phyloP scores from a whole-genome alignment of 2,888 invertebrate genomes.

The Dryococelus australis region DNA sequence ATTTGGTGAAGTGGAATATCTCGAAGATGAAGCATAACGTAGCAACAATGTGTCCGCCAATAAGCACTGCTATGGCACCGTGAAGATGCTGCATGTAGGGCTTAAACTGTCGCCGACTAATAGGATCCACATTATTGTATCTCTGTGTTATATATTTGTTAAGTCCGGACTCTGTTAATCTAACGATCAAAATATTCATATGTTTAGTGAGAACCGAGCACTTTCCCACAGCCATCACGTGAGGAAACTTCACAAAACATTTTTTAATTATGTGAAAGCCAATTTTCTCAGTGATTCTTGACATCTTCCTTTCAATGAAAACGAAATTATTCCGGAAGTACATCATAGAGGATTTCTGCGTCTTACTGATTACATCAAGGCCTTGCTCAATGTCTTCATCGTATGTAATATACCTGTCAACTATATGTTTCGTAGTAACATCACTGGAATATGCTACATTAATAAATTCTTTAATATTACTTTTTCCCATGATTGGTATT shows the following conservation, averaged over 20 bases:
- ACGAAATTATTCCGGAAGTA: not conserved
- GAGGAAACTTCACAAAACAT: not conserved
- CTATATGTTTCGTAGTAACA: not conserved
- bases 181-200: not conserved
- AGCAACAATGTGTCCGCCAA: not conserved
- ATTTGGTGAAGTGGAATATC: not conserved
- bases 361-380: not conserved
- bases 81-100: not conserved
- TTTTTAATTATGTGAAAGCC: not conserved
- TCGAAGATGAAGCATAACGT: not conserved
- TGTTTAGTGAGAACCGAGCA: not conserved
- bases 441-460: not conserved
- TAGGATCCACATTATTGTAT: not conserved
- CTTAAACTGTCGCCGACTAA: not conserved
- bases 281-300: not conserved
- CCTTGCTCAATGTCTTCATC: not conserved
- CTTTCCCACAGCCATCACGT: not conserved
- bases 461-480: not conserved
- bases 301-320: not conserved
- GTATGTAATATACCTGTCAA: slow-evolving; percentile 7
- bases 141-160: not conserved
- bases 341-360: not conserved
- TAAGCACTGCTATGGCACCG: not conserved
- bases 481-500: not conserved
- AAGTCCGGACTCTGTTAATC: not conserved